These are phyloP conservation scores for Atopsyche davidsoni DNA, from an alignment of 1,140 invertebrate species.

Conservation along the genomic window DNA sequence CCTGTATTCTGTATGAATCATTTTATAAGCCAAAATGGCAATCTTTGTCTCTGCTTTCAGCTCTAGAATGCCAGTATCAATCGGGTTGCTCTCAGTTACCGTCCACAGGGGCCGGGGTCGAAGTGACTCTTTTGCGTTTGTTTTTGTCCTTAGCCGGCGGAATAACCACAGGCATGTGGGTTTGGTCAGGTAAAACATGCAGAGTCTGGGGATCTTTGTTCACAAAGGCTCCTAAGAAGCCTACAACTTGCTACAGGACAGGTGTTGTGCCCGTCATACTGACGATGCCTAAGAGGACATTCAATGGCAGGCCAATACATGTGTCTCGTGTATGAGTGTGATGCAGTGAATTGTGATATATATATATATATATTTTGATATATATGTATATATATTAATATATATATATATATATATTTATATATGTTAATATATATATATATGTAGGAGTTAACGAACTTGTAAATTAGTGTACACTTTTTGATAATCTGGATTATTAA, in stretches of 20 bases:
- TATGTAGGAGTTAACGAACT: not conserved
- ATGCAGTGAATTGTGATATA: not conserved
- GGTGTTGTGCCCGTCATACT: slow-evolving; percentile 32
- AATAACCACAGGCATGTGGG: slow-evolving; percentile 82
- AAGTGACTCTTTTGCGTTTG: slow-evolving; percentile 55
- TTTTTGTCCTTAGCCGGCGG: slow-evolving; percentile 75
- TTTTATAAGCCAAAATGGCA: slow-evolving; percentile 47
- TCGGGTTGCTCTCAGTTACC: slow-evolving; percentile 38
- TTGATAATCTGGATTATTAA: too few species aligned
- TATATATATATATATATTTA: slow-evolving; percentile 1
- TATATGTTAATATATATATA: too few species aligned
- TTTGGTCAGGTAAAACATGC: slow-evolving; percentile 85
- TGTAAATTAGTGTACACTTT: slow-evolving; percentile 6
- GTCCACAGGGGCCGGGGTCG: slow-evolving; percentile 35
- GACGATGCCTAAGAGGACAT: slow-evolving; percentile 36
- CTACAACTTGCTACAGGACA: slow-evolving; percentile 22
- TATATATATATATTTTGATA: slow-evolving; percentile 1
- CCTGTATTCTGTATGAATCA: slow-evolving; percentile 53
- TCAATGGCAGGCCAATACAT: slow-evolving; percentile 41
- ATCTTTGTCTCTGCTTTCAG: slow-evolving; percentile 47
- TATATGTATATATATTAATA: slow-evolving; percentile 2
- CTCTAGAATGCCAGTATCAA: slow-evolving; percentile 41
- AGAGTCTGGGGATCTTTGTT: slow-evolving; percentile 63
- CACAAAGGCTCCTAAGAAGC: slow-evolving; percentile 39
- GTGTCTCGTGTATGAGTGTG: slow-evolving; percentile 46